Evolutionary conservation across 2,113 vertebrate species (phyloP), one percentile per base, ranked within the genome.

Genomic region (Ceyx melanurus): DNA sequence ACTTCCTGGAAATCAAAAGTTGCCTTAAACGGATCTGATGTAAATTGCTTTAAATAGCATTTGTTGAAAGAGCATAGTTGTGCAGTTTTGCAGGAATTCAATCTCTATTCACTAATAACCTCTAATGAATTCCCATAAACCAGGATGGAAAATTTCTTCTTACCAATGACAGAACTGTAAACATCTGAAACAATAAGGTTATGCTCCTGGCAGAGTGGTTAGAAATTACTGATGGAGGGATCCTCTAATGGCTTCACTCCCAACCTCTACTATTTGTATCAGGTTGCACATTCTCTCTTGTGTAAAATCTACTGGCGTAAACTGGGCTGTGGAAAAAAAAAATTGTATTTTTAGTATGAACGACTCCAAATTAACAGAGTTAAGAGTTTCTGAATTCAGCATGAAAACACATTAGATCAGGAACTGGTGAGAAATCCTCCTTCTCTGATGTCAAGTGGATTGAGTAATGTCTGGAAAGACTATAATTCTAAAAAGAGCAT

Each of bases 391-490:
- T 93, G 89, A 90, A 93, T 77, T 95, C 91, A 94, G 67, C 64
- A 77, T 40, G 60, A 91, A 95, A 93, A 93, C 56, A 93, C 81
- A 93, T 90, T 92, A 94, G 77, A 74, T 87, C 82, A 94, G 51
- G 71, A 90, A 90, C 15, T 80, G 65, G 79, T 82, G 71, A 91
- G 84, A 95, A 96, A 89, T 93, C 64, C 62, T 92, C 22, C 67
- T 92, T 94, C 88, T 96, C 67, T 67, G 3, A 4, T 89, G 78
- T 95, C 94, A 95, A 56, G 81, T 95, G 42, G 71, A 93, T 89
- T 93, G 94, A 96, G 87, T 96, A 92, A 96, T 79, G 92, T 95
- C 94, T 96, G 92, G 94, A 96, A 96, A 89, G 78, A 92, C 81
- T 64, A 35, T 62, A 64, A 84, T 77, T 82, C 86, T 84, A 87